Percentiles rank a stretch among this genome's conserved stretches.
Evolutionary conservation across 2,113 vertebrate species (phyloP).

Genomic region (Holacanthus passer): DNA sequence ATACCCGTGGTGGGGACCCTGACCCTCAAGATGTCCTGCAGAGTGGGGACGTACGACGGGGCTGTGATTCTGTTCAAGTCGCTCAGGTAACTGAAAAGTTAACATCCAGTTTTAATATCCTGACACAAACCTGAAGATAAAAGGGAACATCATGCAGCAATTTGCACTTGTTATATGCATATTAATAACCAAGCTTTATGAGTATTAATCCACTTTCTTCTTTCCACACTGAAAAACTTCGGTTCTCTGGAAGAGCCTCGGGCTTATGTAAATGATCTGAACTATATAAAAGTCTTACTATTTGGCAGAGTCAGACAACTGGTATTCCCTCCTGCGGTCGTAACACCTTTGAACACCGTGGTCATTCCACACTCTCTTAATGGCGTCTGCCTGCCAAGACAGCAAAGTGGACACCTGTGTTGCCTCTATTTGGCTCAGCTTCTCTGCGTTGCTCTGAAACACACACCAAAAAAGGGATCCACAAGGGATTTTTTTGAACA

Average conservation of each 20-base stretch:
- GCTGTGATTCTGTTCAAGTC: constrained; percentile 85
- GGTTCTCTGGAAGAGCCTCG: neutral
- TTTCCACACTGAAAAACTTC: neutral
- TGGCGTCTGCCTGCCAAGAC: constrained; percentile 83
- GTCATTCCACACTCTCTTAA: constrained; percentile 88
- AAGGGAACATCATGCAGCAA: neutral
- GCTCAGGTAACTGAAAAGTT: constrained; percentile 84
- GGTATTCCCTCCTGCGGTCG: constrained; percentile 85
- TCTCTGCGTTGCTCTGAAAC: constrained; percentile 81
- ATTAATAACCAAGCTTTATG: neutral
- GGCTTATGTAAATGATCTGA: neutral
- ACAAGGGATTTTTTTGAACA: neutral
- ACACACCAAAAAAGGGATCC: constrained; percentile 42
- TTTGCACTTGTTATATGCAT: neutral
- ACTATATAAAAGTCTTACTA: constrained; percentile 80
- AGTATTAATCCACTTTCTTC: neutral
- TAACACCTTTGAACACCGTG: constrained; percentile 87
- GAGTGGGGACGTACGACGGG: constrained; percentile 81
- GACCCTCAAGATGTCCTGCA: constrained; percentile 89
- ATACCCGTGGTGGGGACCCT: constrained; percentile 88
- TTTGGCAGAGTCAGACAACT: constrained; percentile 89
- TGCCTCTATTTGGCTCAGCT: constrained; percentile 80
- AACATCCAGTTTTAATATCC: constrained; percentile 18
- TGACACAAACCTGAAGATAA: neutral
- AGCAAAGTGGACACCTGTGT: constrained; percentile 76